These are phyloP conservation scores for Ceratosolen solmsi DNA, from an alignment of 1,140 invertebrate species.

Conservation along the genomic window DNA sequence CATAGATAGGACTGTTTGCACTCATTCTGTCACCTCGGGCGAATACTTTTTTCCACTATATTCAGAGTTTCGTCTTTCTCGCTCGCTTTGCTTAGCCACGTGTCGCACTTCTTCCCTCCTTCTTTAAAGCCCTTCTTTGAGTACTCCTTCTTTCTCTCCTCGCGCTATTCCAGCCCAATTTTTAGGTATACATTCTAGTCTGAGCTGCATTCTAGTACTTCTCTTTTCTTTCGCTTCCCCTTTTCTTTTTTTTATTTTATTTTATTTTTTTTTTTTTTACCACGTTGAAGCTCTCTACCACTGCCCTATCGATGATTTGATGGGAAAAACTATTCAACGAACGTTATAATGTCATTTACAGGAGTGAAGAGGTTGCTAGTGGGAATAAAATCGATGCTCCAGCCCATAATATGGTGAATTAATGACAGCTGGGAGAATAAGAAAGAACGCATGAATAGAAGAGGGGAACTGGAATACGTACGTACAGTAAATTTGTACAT, in stretches of 20 bases:
- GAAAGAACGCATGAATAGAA: neutral
- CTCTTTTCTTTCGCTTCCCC: no score
- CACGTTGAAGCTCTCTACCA: no score
- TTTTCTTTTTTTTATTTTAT: neutral
- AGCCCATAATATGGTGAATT: neutral
- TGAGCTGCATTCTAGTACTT: neutral
- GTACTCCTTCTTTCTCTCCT: neutral
- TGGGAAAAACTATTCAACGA: neutral
- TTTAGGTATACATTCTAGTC: neutral
- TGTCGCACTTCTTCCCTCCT: neutral
- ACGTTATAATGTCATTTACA: neutral
- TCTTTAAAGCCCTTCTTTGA: neutral
- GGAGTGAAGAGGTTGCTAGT: neutral
- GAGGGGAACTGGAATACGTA: neutral
- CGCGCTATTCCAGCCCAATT: neutral
- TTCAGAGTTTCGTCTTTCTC: neutral
- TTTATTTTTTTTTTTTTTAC: no score
- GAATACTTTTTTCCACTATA: constrained; percentile 21
- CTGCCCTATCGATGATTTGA: neutral
- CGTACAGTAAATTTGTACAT: no score
- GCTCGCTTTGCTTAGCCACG: neutral
- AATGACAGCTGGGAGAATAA: neutral
- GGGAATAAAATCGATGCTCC: neutral
- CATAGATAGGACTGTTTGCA: constrained; percentile 37
- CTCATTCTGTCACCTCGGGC: constrained; percentile 45